A percentile compares a stretch with the other conserved stretches of the same genome.
Conservation (phyloP, 2,888 invertebrate species). For the Panopea generosa region DNA sequence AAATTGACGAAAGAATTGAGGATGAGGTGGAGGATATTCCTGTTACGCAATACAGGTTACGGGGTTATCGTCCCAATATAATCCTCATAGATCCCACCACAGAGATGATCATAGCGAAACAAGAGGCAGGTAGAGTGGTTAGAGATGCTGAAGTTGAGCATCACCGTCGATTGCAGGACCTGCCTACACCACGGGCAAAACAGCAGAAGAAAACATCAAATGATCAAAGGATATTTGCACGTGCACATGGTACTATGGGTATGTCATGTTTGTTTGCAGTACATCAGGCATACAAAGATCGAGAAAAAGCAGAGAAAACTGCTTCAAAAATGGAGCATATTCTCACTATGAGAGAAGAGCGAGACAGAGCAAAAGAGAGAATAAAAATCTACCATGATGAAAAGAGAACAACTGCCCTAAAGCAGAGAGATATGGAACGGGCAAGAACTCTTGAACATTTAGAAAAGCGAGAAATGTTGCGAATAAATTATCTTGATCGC, state of each 20-base stretch:
- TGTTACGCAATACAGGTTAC: slow-evolving; percentile 75
- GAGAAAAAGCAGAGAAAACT: slow-evolving; percentile 79
- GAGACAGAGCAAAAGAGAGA: slow-evolving; percentile 79
- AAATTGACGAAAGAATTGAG: slow-evolving; percentile 45
- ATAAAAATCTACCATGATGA: slow-evolving; percentile 79
- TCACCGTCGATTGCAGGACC: slow-evolving; percentile 65
- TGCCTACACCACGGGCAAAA: slow-evolving; percentile 64
- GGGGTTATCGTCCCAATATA: slow-evolving; percentile 74
- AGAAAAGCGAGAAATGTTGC: slow-evolving; percentile 76
- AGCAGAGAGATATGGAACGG: slow-evolving; percentile 75
- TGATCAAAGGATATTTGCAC: slow-evolving; percentile 77
- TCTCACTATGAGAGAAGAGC: slow-evolving; percentile 77
- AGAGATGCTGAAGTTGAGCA: slow-evolving; percentile 79
- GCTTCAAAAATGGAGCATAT: slow-evolving; percentile 80
- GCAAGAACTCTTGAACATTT: slow-evolving; percentile 73
- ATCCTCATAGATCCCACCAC: slow-evolving; percentile 78
- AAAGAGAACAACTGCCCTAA: slow-evolving; percentile 72
- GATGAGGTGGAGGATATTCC: slow-evolving; percentile 72
- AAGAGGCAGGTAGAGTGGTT: slow-evolving; percentile 80
- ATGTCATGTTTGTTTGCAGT: slow-evolving; percentile 83
- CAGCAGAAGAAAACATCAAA: slow-evolving; percentile 64
- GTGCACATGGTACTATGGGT: slow-evolving; percentile 81
- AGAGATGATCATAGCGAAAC: slow-evolving; percentile 79
- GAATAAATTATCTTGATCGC: slow-evolving; percentile 75
- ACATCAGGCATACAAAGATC: slow-evolving; percentile 83